Base-by-base conservation (phyloP, 2,797 vertebrate species). In the Knipowitschia caucasica region DNA sequence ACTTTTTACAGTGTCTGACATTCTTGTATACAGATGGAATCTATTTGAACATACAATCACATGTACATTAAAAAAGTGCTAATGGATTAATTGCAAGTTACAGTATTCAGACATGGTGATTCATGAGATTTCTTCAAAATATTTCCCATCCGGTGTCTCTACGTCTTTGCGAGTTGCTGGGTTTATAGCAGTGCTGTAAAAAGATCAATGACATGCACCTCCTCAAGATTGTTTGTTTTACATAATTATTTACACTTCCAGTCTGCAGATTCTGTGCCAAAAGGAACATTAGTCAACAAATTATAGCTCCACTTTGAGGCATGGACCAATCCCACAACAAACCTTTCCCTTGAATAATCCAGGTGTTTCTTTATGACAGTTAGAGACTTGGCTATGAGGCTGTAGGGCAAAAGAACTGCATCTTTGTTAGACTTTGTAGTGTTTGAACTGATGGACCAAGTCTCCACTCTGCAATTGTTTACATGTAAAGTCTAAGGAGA, bases 351-450 rank as follows among this genome's bases (percentile, higher is more conserved):
- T 83, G 86, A 83, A 80, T 89, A 86, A 87, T 88, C 83, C 89
- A 91, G 91, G 89, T 91, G 90, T 90, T 91, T 90, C 90, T 89
- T 86, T 83, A 59, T 87, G 89, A 81, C 90, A 81, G 91, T 92
- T 91, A 81, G 71, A 90, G 76, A 68, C 75, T 80, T 84, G 42
- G 68, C 65, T 67, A 33, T 34, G 60, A 70, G 67, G 78, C 90
- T 86, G 44, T 66, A 79, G 86, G 89, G 77, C 91, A 92, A 92
- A 92, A 75, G 61, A 77, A 38, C 30, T 29, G n/a, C 53, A 59
- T 67, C 35, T 49, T 52, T 88, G 87, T 67, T 50, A 70, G 62
- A 55, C 77, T 63, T 42, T 31, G 20, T 57, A 56, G n/a, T n/a
- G n/a, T n/a, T n/a, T n/a, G n/a, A n/a, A n/a, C 21, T 9, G 5